Evolutionary conservation across 1,140 invertebrate genomes (phyloP).

Genomic region (Metaphire vulgaris): DNA sequence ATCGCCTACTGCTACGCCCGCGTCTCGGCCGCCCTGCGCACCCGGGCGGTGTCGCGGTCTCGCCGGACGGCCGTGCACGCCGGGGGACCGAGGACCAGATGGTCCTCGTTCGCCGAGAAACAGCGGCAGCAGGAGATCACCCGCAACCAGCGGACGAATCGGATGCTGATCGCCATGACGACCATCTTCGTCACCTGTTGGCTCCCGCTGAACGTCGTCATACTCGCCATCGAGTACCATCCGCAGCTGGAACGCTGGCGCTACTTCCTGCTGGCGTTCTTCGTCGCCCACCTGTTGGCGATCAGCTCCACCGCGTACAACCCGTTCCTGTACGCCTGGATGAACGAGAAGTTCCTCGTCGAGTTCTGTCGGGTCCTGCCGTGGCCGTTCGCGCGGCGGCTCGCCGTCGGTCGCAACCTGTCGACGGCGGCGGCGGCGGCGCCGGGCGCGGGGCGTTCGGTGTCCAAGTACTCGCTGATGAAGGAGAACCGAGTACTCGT

Average conservation of each 20-base stretch:
- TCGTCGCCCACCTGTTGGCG: constrained; percentile 82
- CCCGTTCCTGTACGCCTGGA: too few relatives aligned
- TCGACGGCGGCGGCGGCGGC: too few relatives aligned
- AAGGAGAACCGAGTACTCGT: too few relatives aligned
- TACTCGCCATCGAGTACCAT: constrained; percentile 41
- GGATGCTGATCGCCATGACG: constrained; percentile 97
- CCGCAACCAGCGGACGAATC: constrained; percentile 67
- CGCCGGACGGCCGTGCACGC: too few relatives aligned
- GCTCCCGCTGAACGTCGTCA: constrained; percentile 74
- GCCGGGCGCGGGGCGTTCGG: too few relatives aligned
- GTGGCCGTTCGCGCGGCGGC: too few relatives aligned
- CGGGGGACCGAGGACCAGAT: too few relatives aligned
- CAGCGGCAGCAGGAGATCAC: constrained; percentile 57
- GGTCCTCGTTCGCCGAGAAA: constrained; percentile 64
- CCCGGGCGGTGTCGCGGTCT: constrained; percentile 43
- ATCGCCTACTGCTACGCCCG: constrained; percentile 88
- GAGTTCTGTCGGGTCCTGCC: constrained; percentile 64
- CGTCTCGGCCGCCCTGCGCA: constrained; percentile 79
- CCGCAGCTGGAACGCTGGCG: constrained; percentile 61
- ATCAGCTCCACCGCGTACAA: constrained; percentile 92
- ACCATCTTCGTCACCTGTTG: constrained; percentile 90
- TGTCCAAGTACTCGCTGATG: too few relatives aligned
- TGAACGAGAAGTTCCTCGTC: constrained; percentile 97
- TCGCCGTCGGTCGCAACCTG: too few relatives aligned
- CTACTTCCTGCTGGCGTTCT: constrained; percentile 77